Percentiles rank a stretch among this genome's conserved stretches.
These are phyloP conservation scores for Phylloscopus trochiloides DNA, from an alignment of 2,113 vertebrate species.

Conservation along the genomic window DNA sequence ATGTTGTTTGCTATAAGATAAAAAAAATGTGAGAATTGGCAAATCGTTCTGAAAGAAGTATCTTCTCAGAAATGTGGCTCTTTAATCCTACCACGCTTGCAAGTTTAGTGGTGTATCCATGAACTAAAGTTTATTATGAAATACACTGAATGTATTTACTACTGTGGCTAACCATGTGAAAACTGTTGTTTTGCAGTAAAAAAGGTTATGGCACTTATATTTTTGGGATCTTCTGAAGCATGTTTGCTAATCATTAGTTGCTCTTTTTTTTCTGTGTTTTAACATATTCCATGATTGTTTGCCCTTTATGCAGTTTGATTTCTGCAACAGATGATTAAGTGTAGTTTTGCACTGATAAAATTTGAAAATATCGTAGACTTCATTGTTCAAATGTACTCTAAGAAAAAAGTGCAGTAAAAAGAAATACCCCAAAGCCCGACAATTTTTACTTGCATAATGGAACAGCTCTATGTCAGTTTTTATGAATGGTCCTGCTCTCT, in stretches of 20 bases:
- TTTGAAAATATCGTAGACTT: neutral
- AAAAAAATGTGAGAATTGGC: neutral
- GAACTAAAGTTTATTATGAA: slow-evolving; percentile 50
- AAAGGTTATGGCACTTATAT: neutral
- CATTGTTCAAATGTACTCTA: slow-evolving; percentile 3
- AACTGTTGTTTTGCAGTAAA: slow-evolving; percentile 40
- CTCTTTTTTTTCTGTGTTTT: neutral
- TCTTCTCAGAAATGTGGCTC: neutral
- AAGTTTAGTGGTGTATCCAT: neutral
- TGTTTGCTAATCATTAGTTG: neutral
- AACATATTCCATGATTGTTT: neutral
- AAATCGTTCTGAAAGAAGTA: neutral
- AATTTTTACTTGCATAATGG: neutral
- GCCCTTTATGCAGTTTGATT: neutral
- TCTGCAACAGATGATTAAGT: neutral
- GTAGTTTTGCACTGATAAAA: neutral
- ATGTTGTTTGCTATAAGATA: neutral
- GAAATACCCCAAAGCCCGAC: neutral
- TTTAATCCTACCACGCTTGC: neutral
- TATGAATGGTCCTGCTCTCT: slow-evolving; percentile 21
- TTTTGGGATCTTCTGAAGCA: slow-evolving; percentile 14
- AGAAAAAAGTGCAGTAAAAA: neutral
- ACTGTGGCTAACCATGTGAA: slow-evolving; percentile 25
- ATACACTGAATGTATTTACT: slow-evolving; percentile 12
- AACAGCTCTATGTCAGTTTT: neutral